phyloP scores from a whole-genome alignment of 2,888 invertebrate species.

The Incurvaria masculella region DNA sequence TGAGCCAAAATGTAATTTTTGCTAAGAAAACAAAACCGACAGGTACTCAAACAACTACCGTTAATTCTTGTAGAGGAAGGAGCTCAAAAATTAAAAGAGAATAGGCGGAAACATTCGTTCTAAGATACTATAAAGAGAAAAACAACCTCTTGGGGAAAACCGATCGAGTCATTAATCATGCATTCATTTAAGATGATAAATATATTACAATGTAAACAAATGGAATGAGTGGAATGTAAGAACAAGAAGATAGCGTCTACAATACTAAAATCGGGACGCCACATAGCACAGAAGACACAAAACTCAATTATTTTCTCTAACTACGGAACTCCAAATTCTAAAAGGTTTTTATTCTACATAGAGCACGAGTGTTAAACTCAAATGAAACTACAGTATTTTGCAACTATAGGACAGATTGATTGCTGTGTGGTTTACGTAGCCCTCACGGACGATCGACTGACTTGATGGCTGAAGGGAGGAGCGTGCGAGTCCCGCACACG shows the following conservation, averaged over 20 bases:
- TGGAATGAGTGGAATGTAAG: neutral
- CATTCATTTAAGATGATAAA: neutral
- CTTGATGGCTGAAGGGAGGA: too few species aligned
- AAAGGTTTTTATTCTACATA: neutral
- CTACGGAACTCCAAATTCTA: neutral
- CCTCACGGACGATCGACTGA: conserved; percentile 34
- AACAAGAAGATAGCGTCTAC: neutral
- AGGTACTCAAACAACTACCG: too few species aligned
- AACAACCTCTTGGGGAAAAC: neutral
- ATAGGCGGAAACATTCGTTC: neutral
- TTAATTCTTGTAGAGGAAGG: neutral
- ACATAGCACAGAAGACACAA: neutral
- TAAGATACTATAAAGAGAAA: neutral
- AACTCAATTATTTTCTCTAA: neutral
- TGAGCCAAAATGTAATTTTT: neutral
- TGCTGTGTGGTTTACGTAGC: conserved; percentile 46
- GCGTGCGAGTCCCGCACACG: neutral
- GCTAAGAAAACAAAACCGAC: neutral
- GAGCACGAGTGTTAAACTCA: conserved; percentile 8
- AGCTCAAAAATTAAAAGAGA: neutral
- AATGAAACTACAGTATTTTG: conserved; percentile 41
- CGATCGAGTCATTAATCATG: neutral
- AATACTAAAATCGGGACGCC: neutral
- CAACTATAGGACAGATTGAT: conserved; percentile 52
- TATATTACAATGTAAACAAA: neutral